Base-by-base conservation (phyloP, 2,797 vertebrate genomes). In the Takifugu rubripes region DNA sequence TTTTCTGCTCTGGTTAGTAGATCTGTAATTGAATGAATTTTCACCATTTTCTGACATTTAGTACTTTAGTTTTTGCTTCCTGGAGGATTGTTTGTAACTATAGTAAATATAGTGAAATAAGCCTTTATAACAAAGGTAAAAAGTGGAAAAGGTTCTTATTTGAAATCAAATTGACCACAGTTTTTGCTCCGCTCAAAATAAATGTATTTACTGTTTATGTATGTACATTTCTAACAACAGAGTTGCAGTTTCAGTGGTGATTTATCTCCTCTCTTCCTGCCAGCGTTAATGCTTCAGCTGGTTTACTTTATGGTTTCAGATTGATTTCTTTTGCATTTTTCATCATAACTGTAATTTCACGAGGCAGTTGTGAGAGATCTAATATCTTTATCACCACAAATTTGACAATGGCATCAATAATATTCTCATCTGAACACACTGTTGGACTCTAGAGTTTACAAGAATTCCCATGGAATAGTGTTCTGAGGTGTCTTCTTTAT, bases 401-500 rank as follows among this genome's bases (percentile, higher is more conserved):
- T 21, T 0, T 60, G 1, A 17, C 33, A 8, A 49, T 6, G 2
- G 47, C 55, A 50, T 57, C 31, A 7, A 29, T 29, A 33, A 10
- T 33, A 33, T 33, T 33, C 56, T 16, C 16, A 26, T 50, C 63
- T 36, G 51, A 54, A 51, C 49, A 36, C 14, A 31, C 36, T 54
- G 24, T 6, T 49, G 21, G 21, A 21, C 21, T 21, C 21, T 21
- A 21, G 21, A 21, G 21, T 21, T 21, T 21, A 21, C 21, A 21
- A 21, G 36, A 42, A 31, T 24, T 47, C 15, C n/a, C 49, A 14
- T 2, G 62, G 56, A 54, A 45, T 53, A 52, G 31, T 45, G 57
- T 45, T 62, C 49, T 50, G n/a, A 49, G 12, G 55, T 64, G 66
- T 79, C 75, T 59, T 27, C 16, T 66, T 77, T 80, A 78, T 82